Percentiles rank a stretch among this genome's conserved stretches.
Evolutionary conservation across 2,797 vertebrate species (phyloP).

Genomic region (Taenioides sp.): DNA sequence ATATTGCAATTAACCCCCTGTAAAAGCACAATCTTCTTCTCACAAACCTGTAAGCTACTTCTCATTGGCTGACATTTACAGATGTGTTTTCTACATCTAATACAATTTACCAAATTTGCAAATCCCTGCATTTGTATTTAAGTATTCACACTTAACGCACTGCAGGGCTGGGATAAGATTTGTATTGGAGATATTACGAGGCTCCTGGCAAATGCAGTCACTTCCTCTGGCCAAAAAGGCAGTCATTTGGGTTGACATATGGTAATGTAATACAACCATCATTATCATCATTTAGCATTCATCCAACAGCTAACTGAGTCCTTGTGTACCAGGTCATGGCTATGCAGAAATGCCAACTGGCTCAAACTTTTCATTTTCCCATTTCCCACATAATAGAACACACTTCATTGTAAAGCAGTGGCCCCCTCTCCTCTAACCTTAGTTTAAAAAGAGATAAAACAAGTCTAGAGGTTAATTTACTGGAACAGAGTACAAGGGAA

Average conservation of each 20-base stretch:
- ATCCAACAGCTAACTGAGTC: not conserved
- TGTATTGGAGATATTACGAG: not conserved
- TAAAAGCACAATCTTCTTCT: too few species aligned
- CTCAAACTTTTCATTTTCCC: not conserved
- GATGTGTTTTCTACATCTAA: too few species aligned
- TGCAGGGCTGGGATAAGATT: not conserved
- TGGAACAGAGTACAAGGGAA: constrained; percentile 15
- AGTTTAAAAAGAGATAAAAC: constrained; percentile 3
- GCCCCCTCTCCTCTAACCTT: constrained; percentile 15
- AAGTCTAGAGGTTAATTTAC: constrained; percentile 10
- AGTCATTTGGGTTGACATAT: not conserved
- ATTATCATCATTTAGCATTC: constrained; percentile 7
- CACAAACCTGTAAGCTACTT: too few species aligned
- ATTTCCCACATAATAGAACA: not conserved
- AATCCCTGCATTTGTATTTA: not conserved
- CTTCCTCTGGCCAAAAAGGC: not conserved
- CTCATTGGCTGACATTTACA: too few species aligned
- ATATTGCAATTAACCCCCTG: too few species aligned
- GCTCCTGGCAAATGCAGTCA: not conserved
- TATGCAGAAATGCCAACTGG: not conserved
- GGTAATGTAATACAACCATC: not conserved
- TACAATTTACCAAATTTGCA: not conserved
- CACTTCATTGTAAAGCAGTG: not conserved
- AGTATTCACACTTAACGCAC: not conserved
- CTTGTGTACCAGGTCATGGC: constrained; percentile 1